These are phyloP conservation scores for Xenopus borealis DNA, from an alignment of 2,113 vertebrate genomes.

Conservation along the genomic window DNA sequence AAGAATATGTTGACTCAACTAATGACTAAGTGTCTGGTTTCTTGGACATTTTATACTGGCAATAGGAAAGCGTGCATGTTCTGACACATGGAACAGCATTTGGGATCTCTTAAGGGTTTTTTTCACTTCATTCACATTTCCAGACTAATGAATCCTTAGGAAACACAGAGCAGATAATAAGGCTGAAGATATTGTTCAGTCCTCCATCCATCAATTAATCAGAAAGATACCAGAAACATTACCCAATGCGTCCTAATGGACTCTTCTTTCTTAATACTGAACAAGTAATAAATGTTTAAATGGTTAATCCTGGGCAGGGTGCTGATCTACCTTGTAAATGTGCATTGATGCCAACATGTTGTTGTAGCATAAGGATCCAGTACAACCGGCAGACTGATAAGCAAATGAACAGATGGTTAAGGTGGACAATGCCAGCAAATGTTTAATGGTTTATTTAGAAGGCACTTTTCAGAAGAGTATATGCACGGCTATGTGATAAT, in stretches of 20 bases:
- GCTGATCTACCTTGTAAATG: slow-evolving; percentile 6
- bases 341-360: slow-evolving; percentile 19
- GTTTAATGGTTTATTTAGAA: slow-evolving; percentile 37
- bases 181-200: neutral
- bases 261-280: too few species aligned
- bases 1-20: slow-evolving; percentile 44
- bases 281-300: neutral
- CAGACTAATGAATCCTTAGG: neutral
- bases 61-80: slow-evolving; percentile 36
- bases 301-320: neutral
- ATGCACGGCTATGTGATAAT: slow-evolving; percentile 5
- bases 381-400: slow-evolving; percentile 13
- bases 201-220: neutral
- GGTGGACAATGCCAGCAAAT: slow-evolving; percentile 24
- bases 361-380: slow-evolving; percentile 31
- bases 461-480: slow-evolving; percentile 21
- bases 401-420: slow-evolving; percentile 21
- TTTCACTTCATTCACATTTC: neutral
- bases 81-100: slow-evolving; percentile 14
- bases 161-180: neutral
- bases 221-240: neutral
- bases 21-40: slow-evolving; percentile 46
- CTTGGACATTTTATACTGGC: slow-evolving; percentile 30
- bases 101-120: slow-evolving; percentile 10
- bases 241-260: too few species aligned